Evolutionary conservation across 2,888 invertebrate species (phyloP).

Genomic region (Habroteleia sp.): DNA sequence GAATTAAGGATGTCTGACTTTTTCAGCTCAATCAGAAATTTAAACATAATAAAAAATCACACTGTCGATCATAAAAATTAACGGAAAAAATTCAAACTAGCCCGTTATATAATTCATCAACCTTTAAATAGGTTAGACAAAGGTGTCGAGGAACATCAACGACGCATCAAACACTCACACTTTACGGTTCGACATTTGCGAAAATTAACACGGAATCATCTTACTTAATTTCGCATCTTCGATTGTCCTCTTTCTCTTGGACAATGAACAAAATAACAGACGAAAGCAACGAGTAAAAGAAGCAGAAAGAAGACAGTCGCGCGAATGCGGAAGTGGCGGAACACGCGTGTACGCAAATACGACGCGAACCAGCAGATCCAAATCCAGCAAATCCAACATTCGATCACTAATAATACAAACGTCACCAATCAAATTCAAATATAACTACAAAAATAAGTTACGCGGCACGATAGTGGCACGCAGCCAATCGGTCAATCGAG

Average conservation of each 20-base stretch:
- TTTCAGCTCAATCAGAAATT: no score
- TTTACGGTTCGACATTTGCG: no score
- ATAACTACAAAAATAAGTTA: conserved; percentile 43
- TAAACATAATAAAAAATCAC: no score
- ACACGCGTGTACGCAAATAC: conserved; percentile 2
- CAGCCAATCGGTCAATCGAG: conserved; percentile 18
- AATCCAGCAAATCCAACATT: conserved; percentile 41
- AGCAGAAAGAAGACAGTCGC: background rate
- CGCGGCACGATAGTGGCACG: conserved; percentile 33
- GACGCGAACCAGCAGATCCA: conserved; percentile 1
- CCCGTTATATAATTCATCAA: no score
- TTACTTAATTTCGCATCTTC: no score
- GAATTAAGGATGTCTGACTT: no score
- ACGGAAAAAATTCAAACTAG: no score
- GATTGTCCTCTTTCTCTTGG: conserved; percentile 1
- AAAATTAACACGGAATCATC: no score
- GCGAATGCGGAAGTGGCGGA: conserved; percentile 16
- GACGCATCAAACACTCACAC: no score
- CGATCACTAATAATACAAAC: conserved; percentile 46
- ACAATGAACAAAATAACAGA: background rate
- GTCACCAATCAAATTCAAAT: conserved; percentile 37
- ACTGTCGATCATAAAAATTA: no score
- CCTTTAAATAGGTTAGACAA: no score
- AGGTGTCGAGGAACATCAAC: no score
- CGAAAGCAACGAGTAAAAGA: background rate